Evolutionary conservation across 92 coral and sea anemone species (phyloP).

Genomic region (Anthopleura xanthogrammica): DNA sequence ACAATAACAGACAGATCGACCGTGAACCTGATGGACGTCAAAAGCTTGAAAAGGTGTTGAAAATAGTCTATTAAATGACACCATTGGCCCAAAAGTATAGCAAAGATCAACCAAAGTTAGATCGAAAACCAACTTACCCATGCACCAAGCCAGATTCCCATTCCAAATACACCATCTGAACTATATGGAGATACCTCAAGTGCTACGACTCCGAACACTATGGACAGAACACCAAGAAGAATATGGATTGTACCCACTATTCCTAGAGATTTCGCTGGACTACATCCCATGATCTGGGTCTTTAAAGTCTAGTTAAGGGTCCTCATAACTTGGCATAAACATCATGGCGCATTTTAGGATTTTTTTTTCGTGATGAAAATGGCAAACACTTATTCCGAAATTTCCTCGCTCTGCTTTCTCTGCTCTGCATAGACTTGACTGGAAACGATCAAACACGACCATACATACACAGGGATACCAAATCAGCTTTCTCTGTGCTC

Average conservation of each 20-base stretch:
- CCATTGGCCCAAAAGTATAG: too few species aligned
- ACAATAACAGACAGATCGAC: too few species aligned
- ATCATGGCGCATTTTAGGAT: not conserved
- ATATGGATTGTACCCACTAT: constrained; percentile 50
- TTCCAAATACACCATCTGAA: constrained; percentile 65
- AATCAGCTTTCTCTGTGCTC: not conserved
- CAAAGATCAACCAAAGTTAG: too few species aligned
- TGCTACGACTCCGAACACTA: constrained; percentile 55
- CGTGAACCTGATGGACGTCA: too few species aligned
- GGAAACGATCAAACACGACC: not conserved
- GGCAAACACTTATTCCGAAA: not conserved
- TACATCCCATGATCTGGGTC: constrained; percentile 10
- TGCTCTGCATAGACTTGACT: not conserved
- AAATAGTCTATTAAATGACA: too few species aligned
- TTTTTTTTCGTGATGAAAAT: not conserved
- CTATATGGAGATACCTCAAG: constrained; percentile 44
- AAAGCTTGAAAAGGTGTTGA: too few species aligned
- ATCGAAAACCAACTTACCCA: constrained; percentile 55
- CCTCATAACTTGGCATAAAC: too few species aligned
- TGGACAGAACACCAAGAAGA: constrained; percentile 48
- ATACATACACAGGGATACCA: constrained; percentile 6
- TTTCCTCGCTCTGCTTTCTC: not conserved
- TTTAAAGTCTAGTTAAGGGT: not conserved
- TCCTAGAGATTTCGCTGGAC: constrained; percentile 4
- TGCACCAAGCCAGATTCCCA: constrained; percentile 88